Percentiles rank a stretch among this genome's conserved stretches.
Conservation (phyloP, 2,888 invertebrate genomes). For the Drosophila mimica region DNA sequence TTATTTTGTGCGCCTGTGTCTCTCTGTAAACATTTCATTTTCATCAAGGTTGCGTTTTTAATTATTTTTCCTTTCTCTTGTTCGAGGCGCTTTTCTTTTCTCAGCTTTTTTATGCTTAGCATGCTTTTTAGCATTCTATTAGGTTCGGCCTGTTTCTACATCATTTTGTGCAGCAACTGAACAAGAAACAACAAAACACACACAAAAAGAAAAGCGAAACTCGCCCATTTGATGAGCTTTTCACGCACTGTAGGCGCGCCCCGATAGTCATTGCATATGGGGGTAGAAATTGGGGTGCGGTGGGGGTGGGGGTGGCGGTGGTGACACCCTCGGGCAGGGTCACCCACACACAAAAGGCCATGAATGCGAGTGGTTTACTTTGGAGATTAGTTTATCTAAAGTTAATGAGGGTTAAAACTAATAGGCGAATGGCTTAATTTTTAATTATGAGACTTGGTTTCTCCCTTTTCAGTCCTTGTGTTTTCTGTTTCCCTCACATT, state of each 20-base stretch:
- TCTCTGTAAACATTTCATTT: slow-evolving; percentile 83
- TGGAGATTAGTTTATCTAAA: slow-evolving; percentile 82
- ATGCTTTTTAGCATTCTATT: slow-evolving; percentile 72
- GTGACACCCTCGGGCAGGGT: slow-evolving; percentile 64
- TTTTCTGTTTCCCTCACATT: slow-evolving; percentile 56
- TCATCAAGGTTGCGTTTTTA: slow-evolving; percentile 84
- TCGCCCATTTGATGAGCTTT: slow-evolving; percentile 75
- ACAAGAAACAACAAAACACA: slow-evolving; percentile 2
- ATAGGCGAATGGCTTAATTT: slow-evolving; percentile 82
- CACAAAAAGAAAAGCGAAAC: slow-evolving; percentile 31
- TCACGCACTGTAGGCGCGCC: slow-evolving; percentile 77
- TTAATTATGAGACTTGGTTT: slow-evolving; percentile 79
- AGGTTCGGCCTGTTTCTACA: slow-evolving; percentile 73
- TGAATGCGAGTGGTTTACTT: slow-evolving; percentile 79
- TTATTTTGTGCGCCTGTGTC: slow-evolving; percentile 67
- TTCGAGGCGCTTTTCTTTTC: slow-evolving; percentile 46
- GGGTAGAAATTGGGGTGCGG: neutral
- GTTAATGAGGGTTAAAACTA: slow-evolving; percentile 82
- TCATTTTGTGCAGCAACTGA: slow-evolving; percentile 66
- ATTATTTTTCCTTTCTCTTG: slow-evolving; percentile 82
- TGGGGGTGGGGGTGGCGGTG: slow-evolving; percentile 6
- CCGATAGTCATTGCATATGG: slow-evolving; percentile 36
- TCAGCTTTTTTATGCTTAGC: slow-evolving; percentile 46
- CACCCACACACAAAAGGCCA: slow-evolving; percentile 55
- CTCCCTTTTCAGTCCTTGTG: slow-evolving; percentile 34